phyloP scores from a whole-genome alignment of 2,888 invertebrate species.

The Elysia crispata region DNA sequence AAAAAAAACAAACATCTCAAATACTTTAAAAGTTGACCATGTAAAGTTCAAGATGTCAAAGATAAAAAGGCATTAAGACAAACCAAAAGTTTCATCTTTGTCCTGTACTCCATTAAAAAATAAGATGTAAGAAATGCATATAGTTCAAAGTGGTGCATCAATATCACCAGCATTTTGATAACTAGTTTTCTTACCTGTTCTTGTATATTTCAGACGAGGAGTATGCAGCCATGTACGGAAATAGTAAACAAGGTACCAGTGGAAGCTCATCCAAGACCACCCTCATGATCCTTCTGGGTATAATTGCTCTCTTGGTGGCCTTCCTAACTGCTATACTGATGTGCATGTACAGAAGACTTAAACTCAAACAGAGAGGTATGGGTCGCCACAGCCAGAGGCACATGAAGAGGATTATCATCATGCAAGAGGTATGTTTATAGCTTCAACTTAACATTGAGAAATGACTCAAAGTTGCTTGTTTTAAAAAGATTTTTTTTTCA shows the following conservation, averaged over 20 bases:
- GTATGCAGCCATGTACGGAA: not conserved
- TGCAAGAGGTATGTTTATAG: constrained; percentile 65
- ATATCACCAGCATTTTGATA: too few species aligned
- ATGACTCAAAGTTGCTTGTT: too few species aligned
- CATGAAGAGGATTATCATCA: constrained; percentile 73
- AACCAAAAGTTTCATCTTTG: too few species aligned
- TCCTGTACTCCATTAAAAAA: too few species aligned
- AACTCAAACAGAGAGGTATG: constrained; percentile 21
- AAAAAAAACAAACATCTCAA: too few species aligned
- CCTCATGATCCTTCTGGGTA: not conserved
- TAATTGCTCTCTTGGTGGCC: constrained; percentile 53
- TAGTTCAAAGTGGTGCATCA: too few species aligned
- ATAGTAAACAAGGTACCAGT: not conserved
- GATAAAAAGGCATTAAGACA: too few species aligned
- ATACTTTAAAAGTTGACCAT: too few species aligned
- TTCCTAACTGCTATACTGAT: constrained; percentile 53
- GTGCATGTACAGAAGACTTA: constrained; percentile 20
- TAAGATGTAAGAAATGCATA: too few species aligned
- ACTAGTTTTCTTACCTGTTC: too few species aligned
- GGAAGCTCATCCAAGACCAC: constrained; percentile 22
- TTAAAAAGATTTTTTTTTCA: too few species aligned
- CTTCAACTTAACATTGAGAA: not conserved
- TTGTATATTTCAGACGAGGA: constrained; percentile 28
- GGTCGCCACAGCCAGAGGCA: constrained; percentile 50
- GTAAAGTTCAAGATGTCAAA: too few species aligned